Evolutionary conservation across 2,888 invertebrate genomes (phyloP), one percentile per base, ranked within the genome.

Genomic region (Xylota segnis): DNA sequence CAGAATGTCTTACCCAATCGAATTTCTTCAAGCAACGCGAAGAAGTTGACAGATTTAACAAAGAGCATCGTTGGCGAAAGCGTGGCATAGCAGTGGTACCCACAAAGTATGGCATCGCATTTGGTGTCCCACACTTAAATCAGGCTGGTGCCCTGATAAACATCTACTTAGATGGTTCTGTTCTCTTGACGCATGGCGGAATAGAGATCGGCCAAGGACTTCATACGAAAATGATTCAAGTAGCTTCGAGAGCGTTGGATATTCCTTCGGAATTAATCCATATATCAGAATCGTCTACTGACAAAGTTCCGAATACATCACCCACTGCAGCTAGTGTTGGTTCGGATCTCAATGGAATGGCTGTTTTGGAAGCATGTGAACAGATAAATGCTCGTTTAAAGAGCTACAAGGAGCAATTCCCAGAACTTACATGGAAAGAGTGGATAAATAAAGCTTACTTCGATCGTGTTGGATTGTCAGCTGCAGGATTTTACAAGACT

Each of bases 121-220:
- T 97, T 90, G 96, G 96, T 0, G 94, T 94, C 7, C 92, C 94
- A 83, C 94, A 96, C 89, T 91, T 98, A 32, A 97, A 97, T 91
- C 98, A 98, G 93, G 96, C 95, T 2, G 98, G 97, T 6, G 98
- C 98, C 0, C 93, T 99, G 70, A 94, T 99, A 1, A 94, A 97
- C 50, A 94, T 98, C n/a, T 98, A 98, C 90, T 93, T 93, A 0
- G 97, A 97, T 91, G 98, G 98, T 0, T 97, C 98, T 0, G 97
- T 99, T 2, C 93, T 98, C 10, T 89, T 99, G 16, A 95, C 96
- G 0, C 98, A 98, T 90, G 98, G 97, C 37, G 98, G 98, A n/a
- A 96, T 96, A 7, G 99, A 99, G 94, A 98, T 99, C 96, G 99
- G 99, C 0, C 99, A 99, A 93, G 99, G 99, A 0, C 93, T 99